Evolutionary conservation across 2,113 vertebrate genomes (phyloP), one percentile per base, ranked within the genome.

Genomic region (Tachuris rubrigastra): DNA sequence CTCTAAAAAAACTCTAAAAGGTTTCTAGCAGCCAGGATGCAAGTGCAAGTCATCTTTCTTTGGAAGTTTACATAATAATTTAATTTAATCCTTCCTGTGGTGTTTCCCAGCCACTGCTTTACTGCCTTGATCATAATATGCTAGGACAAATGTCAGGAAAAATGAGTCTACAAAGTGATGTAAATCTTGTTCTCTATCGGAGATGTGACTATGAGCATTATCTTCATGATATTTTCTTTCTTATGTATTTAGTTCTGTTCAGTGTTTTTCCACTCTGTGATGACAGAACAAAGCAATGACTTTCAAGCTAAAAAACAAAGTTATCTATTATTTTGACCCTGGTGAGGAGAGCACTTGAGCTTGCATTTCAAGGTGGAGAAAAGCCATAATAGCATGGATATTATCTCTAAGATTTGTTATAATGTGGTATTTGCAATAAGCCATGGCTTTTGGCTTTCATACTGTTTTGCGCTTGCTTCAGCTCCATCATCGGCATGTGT

Each of bases 111-210:
- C 68, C 73, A 88, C 60, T 76, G 75, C 68, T 95, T 75, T 68
- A 95, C 33, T 30, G 73, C 78, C 97, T 94, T 96, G 95, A 97
- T 97, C 76, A 95, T 97, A 98, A 98, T 95, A 90, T 49, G 73
- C 60, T 58, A 90, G 94, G 96, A 98, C 96, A 98, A 98, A 97
- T 93, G 96, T 97, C 97, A 97, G 94, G 88, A 97, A 97, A 98
- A 88, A 96, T 93, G 92, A 95, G 89, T 39, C 92, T 91, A 93
- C 94, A 96, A 97, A 90, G 93, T 91, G 86, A 97, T 96, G 89
- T 94, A 92, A 97, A 96, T 95, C 94, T 96, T 90, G 65, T 91
- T 96, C 77, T 84, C 89, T 97, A 96, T 95, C 5, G 25, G 75
- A 97, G 93, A 98, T 97, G 89, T 94, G 95, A 97, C 97, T 96